Conservation (phyloP, 2,797 vertebrate species). For the Vipera ursinii region DNA sequence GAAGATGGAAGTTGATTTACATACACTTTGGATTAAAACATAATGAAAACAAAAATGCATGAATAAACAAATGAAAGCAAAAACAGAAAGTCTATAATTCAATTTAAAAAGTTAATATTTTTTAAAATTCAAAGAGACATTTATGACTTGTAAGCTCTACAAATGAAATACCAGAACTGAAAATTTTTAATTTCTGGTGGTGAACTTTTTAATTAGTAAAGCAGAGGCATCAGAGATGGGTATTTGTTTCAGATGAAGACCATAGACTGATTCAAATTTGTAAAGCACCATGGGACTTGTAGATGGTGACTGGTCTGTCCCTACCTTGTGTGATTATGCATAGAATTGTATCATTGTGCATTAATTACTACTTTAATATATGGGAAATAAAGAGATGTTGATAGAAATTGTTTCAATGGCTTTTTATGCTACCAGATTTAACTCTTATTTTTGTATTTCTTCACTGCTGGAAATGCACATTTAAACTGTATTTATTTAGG, state of each 20-base stretch:
- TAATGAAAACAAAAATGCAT: not conserved
- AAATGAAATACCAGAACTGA: not conserved
- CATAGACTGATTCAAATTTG: not conserved
- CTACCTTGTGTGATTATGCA: not conserved
- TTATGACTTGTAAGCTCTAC: not conserved
- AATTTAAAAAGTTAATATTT: not conserved
- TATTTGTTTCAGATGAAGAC: not conserved
- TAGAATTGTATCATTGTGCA: not conserved
- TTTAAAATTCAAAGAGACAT: not conserved
- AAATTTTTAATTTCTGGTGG: not conserved
- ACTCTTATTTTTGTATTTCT: not conserved
- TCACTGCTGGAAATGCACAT: not conserved
- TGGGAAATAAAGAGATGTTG: not conserved
- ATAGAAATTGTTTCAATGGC: not conserved
- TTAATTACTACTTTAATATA: not conserved
- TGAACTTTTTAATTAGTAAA: not conserved
- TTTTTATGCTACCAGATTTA: not conserved
- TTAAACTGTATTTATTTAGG: not conserved
- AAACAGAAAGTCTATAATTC: not conserved
- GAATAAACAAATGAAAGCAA: not conserved
- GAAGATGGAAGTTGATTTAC: not conserved
- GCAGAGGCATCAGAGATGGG: not conserved
- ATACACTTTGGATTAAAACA: not conserved
- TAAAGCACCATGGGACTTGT: not conserved
- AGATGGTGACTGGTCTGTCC: not conserved